Evolutionary conservation across 2,888 invertebrate genomes (phyloP).

Genomic region (Parnassius orleans): DNA sequence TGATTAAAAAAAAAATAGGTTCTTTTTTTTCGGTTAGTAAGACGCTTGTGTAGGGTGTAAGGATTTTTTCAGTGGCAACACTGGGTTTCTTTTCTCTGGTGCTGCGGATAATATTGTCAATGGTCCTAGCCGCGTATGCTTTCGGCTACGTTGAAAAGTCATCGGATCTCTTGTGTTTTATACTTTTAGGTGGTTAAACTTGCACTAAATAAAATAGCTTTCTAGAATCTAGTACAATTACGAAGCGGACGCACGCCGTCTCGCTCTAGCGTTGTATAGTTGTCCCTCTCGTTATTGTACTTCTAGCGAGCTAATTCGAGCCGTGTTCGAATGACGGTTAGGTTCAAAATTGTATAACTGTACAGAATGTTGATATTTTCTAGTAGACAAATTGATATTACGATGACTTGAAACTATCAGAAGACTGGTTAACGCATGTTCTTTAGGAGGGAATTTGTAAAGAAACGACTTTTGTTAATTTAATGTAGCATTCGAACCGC

Average conservation of each 20-base stretch:
- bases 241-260: too few relatives aligned
- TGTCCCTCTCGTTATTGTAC: not conserved
- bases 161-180: conserved; percentile 18
- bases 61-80: conserved; percentile 30
- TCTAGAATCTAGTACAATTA: not conserved
- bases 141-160: not conserved
- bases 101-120: conserved; percentile 11
- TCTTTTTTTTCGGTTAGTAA: not conserved
- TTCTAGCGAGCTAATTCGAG: not conserved
- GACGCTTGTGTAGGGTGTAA: conserved; percentile 22
- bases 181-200: not conserved
- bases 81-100: conserved; percentile 20
- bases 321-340: not conserved
- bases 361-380: conserved; percentile 19
- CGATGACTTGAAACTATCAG: conserved; percentile 30
- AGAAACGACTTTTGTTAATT: not conserved
- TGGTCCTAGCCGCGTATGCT: not conserved
- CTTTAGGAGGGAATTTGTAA: conserved; percentile 14
- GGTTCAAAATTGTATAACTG: conserved; percentile 19
- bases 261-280: not conserved
- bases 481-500: not conserved
- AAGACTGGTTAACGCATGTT: conserved; percentile 38
- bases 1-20: not conserved
- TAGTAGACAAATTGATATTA: conserved; percentile 18
- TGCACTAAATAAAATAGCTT: not conserved